Evolutionary conservation across 2,113 vertebrate species (phyloP).

Genomic region (Sinocyclocheilus anshuiensis): DNA sequence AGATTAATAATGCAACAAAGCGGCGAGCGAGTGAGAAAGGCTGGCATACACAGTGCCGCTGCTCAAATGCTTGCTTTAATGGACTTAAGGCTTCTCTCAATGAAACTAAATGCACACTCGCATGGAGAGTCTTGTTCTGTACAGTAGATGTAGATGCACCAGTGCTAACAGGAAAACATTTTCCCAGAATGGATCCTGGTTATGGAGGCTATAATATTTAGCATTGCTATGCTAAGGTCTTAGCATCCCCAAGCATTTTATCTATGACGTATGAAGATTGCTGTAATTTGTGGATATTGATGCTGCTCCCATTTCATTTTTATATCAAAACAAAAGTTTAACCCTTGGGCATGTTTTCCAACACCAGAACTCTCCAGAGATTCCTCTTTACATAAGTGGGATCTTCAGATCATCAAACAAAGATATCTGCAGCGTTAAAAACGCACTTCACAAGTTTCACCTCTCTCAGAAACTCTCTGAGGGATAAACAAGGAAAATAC

Average conservation of each 20-base stretch:
- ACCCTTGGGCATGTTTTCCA: neutral
- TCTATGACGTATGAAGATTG: neutral
- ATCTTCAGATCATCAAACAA: constrained; percentile 47
- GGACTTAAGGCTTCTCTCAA: constrained; percentile 34
- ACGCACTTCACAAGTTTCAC: neutral
- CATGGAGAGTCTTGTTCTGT: neutral
- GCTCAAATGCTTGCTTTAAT: constrained; percentile 53
- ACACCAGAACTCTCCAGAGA: constrained; percentile 3
- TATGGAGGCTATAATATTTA: neutral
- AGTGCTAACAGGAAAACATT: neutral
- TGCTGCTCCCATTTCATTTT: neutral
- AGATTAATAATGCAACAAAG: constrained; percentile 64
- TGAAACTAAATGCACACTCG: constrained; percentile 7
- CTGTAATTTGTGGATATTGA: neutral
- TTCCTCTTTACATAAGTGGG: neutral
- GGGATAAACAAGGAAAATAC: constrained; percentile 15
- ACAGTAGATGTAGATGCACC: neutral
- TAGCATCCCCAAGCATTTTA: neutral
- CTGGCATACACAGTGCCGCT: constrained; percentile 30
- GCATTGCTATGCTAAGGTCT: neutral
- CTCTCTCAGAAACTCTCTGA: neutral
- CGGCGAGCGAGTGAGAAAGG: constrained; percentile 28
- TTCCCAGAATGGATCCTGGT: neutral
- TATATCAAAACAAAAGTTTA: constrained; percentile 21
- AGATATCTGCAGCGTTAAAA: neutral